Base-by-base conservation (phyloP, 1,140 invertebrate genomes). In the Anthonomus grandis region DNA sequence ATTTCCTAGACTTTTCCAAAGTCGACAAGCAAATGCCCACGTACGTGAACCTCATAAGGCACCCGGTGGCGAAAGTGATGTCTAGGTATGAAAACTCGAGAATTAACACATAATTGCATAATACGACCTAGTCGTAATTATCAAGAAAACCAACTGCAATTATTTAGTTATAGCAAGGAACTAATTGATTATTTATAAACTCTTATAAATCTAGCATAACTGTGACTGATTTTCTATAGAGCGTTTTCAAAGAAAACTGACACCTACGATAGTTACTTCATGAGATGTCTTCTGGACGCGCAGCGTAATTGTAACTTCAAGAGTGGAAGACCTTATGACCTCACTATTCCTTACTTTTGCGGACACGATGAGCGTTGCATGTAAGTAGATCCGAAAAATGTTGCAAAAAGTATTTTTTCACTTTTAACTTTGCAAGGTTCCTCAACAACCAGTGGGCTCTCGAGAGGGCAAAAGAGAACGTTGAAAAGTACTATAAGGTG, bases 41-140 rank as follows among this genome's bases (percentile, higher is more conserved):
- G 23, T 86, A 81, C 67, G 79, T 87, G 42, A 86, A 84, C 58
- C 62, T 88, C 36, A 77, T 87, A 4, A 74, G 85, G 63, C 79
- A 87, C 67, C 86, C 85, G 5, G 70, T 82, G 8, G 76, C 79
- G 62, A 71, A 68, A 63, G 45, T 73, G 10, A 46, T 67, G 41
- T 64, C 70, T 8, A 74, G 71, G 73, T 74, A 67, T 37, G 52
- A n/a, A n/a, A n/a, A n/a, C n/a, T n/a, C n/a, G n/a, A n/a, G n/a
- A n/a, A n/a, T n/a, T n/a, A n/a, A n/a, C n/a, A n/a, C n/a, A n/a
- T n/a, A n/a, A n/a, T n/a, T n/a, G n/a, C n/a, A n/a, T n/a, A n/a
- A n/a, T n/a, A n/a, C n/a, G n/a, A n/a, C n/a, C n/a, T n/a, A n/a
- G n/a, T n/a, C n/a, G n/a, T n/a, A n/a, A n/a, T n/a, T n/a, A n/a